phyloP scores from a whole-genome alignment of 2,888 invertebrate species.

The Oscheius sp. region DNA sequence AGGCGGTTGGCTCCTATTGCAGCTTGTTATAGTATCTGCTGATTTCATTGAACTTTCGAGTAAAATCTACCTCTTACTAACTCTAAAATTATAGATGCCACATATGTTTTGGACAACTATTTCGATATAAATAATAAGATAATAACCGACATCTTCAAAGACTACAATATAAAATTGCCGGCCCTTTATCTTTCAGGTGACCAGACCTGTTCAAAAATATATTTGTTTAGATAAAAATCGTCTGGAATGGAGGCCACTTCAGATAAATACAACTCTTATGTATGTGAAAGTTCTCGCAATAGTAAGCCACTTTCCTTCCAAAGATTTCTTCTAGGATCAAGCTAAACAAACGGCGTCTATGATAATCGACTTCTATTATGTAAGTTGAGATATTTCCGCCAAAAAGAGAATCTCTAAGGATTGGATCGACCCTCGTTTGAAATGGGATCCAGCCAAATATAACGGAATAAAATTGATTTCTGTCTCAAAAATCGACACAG shows the following conservation, averaged over 20 bases:
- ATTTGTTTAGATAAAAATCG: neutral
- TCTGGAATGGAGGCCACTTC: neutral
- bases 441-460: neutral
- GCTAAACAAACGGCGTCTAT: neutral
- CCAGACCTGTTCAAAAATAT: too few relatives aligned
- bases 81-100: too few relatives aligned
- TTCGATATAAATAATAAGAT: neutral
- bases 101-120: too few relatives aligned
- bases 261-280: neutral
- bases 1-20: too few relatives aligned
- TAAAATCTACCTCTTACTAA: too few relatives aligned
- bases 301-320: neutral
- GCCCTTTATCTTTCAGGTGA: neutral
- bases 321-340: neutral
- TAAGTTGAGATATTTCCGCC: neutral
- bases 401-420: too few relatives aligned
- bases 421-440: slow-evolving; percentile 1
- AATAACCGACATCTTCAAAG: neutral
- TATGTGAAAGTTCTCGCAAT: neutral
- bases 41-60: too few relatives aligned
- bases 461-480: neutral
- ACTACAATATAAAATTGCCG: neutral
- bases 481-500: neutral
- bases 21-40: too few relatives aligned
- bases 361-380: neutral